These are phyloP conservation scores for Drosophila setosimentum DNA, from an alignment of 2,888 invertebrate species.

Conservation along the genomic window DNA sequence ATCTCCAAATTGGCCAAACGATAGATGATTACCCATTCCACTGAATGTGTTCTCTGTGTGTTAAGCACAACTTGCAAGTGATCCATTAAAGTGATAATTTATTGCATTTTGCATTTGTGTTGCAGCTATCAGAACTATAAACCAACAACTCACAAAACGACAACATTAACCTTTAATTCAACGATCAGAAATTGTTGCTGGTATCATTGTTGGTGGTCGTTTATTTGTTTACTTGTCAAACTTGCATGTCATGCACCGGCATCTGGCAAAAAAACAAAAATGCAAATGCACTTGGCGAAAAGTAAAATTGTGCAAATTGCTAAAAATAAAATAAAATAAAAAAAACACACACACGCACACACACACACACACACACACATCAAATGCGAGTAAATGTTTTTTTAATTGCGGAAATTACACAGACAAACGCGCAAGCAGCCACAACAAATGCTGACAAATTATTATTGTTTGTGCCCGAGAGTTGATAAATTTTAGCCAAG, in stretches of 20 bases:
- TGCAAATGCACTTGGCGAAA: slow-evolving; percentile 42
- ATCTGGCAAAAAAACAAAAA: slow-evolving; percentile 20
- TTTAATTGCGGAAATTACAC: slow-evolving; percentile 85
- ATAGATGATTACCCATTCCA: not conserved
- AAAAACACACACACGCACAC: slow-evolving; percentile 15
- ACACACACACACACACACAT: slow-evolving; percentile 48
- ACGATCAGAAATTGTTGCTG: slow-evolving; percentile 10
- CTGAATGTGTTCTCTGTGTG: not conserved
- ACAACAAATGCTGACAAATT: slow-evolving; percentile 70
- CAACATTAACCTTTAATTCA: slow-evolving; percentile 25
- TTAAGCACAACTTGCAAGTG: not conserved
- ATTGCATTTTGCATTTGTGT: slow-evolving; percentile 6
- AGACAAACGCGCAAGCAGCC: slow-evolving; percentile 67
- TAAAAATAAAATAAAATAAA: slow-evolving; percentile 22
- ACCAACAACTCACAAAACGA: not conserved
- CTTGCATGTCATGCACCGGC: slow-evolving; percentile 67
- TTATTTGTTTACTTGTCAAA: slow-evolving; percentile 57
- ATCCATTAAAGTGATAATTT: slow-evolving; percentile 21
- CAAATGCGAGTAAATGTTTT: slow-evolving; percentile 83
- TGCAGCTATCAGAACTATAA: not conserved
- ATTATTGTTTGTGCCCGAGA: slow-evolving; percentile 73
- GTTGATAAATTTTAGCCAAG: slow-evolving; percentile 60
- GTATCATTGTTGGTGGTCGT: slow-evolving; percentile 54
- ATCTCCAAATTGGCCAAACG: not conserved
- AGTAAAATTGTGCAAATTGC: slow-evolving; percentile 21